Conservation (phyloP, 2,888 invertebrate species). For the Drosophila bunnanda region DNA sequence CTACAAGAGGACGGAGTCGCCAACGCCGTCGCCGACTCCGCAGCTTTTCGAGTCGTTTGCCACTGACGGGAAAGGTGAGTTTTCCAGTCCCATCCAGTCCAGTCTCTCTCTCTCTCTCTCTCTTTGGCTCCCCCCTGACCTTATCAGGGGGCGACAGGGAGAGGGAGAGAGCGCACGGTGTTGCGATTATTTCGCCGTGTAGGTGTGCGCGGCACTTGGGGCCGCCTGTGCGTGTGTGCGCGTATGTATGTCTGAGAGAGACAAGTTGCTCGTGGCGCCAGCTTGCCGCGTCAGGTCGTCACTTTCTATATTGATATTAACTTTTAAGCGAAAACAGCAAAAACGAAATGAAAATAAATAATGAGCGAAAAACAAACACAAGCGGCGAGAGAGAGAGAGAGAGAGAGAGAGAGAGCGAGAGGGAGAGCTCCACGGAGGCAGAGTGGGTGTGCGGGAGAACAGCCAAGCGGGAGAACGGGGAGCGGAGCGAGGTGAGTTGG, state of each 20-base stretch:
- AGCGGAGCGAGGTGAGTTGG: constrained; percentile 45
- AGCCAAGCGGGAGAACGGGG: constrained; percentile 14
- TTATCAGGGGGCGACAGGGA: constrained; percentile 11
- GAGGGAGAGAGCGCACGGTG: constrained; percentile 11
- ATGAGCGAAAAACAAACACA: constrained; percentile 74
- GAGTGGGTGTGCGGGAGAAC: constrained; percentile 14
- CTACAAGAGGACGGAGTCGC: constrained; percentile 61
- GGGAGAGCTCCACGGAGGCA: constrained; percentile 1
- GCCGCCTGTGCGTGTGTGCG: constrained; percentile 22
- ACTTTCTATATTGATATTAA: constrained; percentile 83
- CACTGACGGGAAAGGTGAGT: constrained; percentile 93
- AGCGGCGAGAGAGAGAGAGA: constrained; percentile 26
- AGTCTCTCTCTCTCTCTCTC: background rate
- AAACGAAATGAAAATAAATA: constrained; percentile 76
- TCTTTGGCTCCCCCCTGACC: constrained; percentile 27
- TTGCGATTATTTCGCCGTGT: constrained; percentile 32
- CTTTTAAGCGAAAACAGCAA: constrained; percentile 80
- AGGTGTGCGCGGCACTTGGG: constrained; percentile 17
- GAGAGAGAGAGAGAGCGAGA: constrained; percentile 4
- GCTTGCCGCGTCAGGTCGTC: constrained; percentile 82
- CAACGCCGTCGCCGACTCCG: constrained; percentile 69
- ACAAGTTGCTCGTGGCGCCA: constrained; percentile 81
- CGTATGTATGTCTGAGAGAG: constrained; percentile 42
- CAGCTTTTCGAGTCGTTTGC: constrained; percentile 88
- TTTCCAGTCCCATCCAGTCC: constrained; percentile 13